Conservation (phyloP, 1,140 invertebrate species). For the Oreohelix idahoensis region DNA sequence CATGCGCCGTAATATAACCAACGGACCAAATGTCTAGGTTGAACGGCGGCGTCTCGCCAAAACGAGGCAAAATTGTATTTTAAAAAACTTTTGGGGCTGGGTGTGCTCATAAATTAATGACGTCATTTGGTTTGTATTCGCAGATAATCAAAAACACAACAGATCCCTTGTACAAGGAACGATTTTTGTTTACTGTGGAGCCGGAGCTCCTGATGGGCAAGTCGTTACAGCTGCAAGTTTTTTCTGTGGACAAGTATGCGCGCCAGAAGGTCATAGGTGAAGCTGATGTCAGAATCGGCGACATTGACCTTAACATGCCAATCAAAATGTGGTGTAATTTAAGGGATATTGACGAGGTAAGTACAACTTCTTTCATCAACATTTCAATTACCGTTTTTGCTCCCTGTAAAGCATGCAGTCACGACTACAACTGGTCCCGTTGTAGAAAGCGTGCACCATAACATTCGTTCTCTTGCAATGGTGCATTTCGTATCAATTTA, state of each 20-base stretch:
- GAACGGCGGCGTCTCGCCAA: no score
- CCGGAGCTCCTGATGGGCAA: constrained; percentile 74
- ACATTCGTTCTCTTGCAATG: no score
- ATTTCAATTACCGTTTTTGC: no score
- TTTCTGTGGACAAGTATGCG: constrained; percentile 78
- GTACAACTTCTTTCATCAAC: no score
- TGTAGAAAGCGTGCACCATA: no score
- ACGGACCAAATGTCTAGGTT: no score
- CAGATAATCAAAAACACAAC: constrained; percentile 79
- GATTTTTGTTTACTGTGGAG: constrained; percentile 82
- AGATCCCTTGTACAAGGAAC: constrained; percentile 83
- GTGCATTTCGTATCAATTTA: no score
- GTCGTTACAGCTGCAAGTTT: constrained; percentile 78
- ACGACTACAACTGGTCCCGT: no score
- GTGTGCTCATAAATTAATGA: background rate
- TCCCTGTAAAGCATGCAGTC: no score
- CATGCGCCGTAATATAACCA: no score
- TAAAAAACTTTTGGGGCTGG: no score
- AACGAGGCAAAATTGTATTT: no score
- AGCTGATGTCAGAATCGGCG: constrained; percentile 77
- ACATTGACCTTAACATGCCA: constrained; percentile 77
- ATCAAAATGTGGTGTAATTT: constrained; percentile 80
- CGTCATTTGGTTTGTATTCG: background rate
- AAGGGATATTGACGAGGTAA: constrained; percentile 80
- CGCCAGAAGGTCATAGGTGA: constrained; percentile 80